Evolutionary conservation across 1,140 invertebrate species (phyloP), one percentile per base, ranked within the genome.

Genomic region (Popillia japonica): DNA sequence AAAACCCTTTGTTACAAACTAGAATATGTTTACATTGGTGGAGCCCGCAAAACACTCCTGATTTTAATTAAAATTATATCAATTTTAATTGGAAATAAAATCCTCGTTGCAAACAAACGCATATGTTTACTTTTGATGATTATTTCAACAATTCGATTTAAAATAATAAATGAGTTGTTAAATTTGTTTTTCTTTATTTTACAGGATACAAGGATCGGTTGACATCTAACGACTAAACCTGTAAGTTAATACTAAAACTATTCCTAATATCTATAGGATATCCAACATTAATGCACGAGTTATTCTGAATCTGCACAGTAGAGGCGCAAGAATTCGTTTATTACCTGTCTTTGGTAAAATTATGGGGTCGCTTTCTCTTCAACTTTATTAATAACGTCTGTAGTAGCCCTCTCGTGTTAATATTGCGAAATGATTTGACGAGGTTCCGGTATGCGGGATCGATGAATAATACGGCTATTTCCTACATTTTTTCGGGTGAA

Each of bases 11-110:
- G 27, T 34, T 34, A 1, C 27, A 1, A 34, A 34, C 27, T 6
- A 55, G 17, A n/a, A 14, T 55, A 14, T 17, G 48, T 55, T 55
- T 17, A 17, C 48, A n/a, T 17, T 55, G 14, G 11, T 48, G 11
- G 27, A 4, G 27, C 27, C 9, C 4, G 14, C 2, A 55, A 55
- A 55, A 55, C 27, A 34, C 27, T 34, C 27, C 27, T 17, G 48
- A 14, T 14, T 55, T 55, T 55, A 55, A 55, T 55, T 55, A 55
- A 55, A 55, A 55, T 55, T 55, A 55, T 55, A 55, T 55, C 48
- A 55, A 55, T 55, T 55, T 55, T 55, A 55, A 55, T 55, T 17
- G 48, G 17, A 55, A 55, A n/a, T 55, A 55, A 55, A 55, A 17
- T 17, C 14, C 14, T n/a, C 10, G n/a, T 55, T 55, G 27, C 27